Base-by-base conservation (phyloP, 2,113 vertebrate species). In the Narcine bancroftii region DNA sequence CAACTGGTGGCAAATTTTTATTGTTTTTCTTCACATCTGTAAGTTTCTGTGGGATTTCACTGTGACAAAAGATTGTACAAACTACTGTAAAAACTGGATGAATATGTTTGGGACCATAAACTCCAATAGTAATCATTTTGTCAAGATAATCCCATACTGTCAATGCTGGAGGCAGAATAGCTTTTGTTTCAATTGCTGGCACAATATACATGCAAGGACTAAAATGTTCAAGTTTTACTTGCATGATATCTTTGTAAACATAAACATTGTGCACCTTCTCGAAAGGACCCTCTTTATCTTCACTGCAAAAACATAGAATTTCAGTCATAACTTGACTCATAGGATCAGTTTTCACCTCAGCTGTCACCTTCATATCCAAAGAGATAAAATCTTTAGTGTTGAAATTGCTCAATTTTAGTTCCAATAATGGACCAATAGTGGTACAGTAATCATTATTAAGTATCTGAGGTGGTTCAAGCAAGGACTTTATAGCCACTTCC, bases 81-180 rank as follows among this genome's bases (percentile, higher is more conserved):
- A 99, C 95, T 36, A 95, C 95, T 92, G 98, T 98, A 93, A 99
- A 98, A 91, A 96, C 97, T 4, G 98, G 98, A 93, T 99, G 98
- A 93, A 98, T 97, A 93, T 97, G 96, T 94, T 97, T 98, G 92
- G 98, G 98, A 66, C 98, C 98, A 93, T 99, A 99, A 94, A 99
- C 94, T 65, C 97, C 98, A 36, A 99, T 89, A 0, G 97, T 98
- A 63, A 96, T 94, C n/a, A 94, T 96, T 93, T 97, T 97, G 1
- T 98, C 94, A 72, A 97, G 93, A 10, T 95, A 96, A 93, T 97
- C 94, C 96, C 96, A 97, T 85, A 96, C 92, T 94, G 96, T 97
- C 63, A 94, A 95, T 73, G 96, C 96, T 93, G 97, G 97, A 92
- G 96, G 93, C 92, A 96, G 96, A 89, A 97, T 93, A 87, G 94